phyloP scores from a whole-genome alignment of 1,140 invertebrate genomes.

The Sarcophaga bullata region DNA sequence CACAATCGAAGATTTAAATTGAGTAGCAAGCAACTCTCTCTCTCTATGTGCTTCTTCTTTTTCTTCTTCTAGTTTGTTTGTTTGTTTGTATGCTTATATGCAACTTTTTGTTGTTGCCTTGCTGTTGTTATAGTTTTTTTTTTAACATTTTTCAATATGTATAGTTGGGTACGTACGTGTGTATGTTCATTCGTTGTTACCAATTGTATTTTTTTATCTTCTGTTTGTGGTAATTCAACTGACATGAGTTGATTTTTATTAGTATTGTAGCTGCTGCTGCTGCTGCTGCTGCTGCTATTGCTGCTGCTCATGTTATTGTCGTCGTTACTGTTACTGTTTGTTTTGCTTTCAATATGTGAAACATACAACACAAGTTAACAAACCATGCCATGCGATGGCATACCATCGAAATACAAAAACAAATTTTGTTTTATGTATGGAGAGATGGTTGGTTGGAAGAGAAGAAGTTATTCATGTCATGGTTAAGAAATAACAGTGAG shows the following conservation, averaged over 20 bases:
- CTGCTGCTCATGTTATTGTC: no score
- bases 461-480: constrained; percentile 21
- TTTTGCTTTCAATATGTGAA: no score
- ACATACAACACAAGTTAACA: no score
- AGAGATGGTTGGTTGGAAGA: background rate
- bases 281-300: no score
- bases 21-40: no score
- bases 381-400: no score
- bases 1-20: no score
- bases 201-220: background rate
- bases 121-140: background rate
- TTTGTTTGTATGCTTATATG: no score
- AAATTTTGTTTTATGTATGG: background rate
- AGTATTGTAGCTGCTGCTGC: background rate
- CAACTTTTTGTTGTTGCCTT: background rate
- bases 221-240: constrained; percentile 4
- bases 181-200: background rate
- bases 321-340: no score
- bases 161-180: background rate
- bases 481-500: constrained; percentile 26
- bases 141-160: background rate
- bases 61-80: no score
- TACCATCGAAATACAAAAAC: background rate
- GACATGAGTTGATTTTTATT: background rate
- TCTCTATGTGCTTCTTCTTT: no score